A percentile compares a stretch with the other conserved stretches of the same genome.
phyloP scores from a whole-genome alignment of 2,113 vertebrate species.

The Apteryx mantelli region DNA sequence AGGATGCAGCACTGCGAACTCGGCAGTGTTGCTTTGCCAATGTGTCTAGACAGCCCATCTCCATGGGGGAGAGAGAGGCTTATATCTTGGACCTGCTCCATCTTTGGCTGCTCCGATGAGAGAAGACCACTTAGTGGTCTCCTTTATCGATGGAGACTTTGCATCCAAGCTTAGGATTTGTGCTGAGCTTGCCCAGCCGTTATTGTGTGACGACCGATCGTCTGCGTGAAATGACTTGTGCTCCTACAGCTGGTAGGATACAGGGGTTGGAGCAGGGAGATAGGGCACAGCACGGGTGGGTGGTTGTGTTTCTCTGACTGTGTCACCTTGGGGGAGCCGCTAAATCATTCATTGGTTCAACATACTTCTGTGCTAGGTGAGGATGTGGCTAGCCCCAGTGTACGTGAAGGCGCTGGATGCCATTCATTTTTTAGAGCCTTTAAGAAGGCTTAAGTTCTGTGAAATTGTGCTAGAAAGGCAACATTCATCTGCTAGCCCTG shows the following conservation, averaged over 20 bases:
- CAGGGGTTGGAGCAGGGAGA: background rate
- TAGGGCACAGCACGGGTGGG: accelerated
- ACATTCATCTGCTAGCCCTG: background rate
- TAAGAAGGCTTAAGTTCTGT: background rate
- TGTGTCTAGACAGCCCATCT: constrained; percentile 65
- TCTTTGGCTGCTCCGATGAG: background rate
- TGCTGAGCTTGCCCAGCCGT: background rate
- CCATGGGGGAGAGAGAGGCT: constrained; percentile 3
- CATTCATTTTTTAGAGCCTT: background rate
- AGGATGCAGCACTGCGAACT: constrained; percentile 28
- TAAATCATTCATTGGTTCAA: background rate
- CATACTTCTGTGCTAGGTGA: background rate
- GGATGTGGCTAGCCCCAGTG: background rate
- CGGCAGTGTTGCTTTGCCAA: background rate
- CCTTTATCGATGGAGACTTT: background rate
- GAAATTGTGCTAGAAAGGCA: background rate
- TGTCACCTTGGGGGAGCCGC: background rate
- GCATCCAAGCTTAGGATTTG: background rate
- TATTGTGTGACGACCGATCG: accelerated
- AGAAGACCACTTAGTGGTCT: background rate
- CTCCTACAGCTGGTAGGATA: background rate
- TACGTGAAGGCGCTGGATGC: background rate
- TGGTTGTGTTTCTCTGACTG: background rate
- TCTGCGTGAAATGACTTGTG: accelerated
- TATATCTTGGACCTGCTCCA: constrained; percentile 45